phyloP scores from a whole-genome alignment of 2,888 invertebrate species.

The Epistrophe eligans region DNA sequence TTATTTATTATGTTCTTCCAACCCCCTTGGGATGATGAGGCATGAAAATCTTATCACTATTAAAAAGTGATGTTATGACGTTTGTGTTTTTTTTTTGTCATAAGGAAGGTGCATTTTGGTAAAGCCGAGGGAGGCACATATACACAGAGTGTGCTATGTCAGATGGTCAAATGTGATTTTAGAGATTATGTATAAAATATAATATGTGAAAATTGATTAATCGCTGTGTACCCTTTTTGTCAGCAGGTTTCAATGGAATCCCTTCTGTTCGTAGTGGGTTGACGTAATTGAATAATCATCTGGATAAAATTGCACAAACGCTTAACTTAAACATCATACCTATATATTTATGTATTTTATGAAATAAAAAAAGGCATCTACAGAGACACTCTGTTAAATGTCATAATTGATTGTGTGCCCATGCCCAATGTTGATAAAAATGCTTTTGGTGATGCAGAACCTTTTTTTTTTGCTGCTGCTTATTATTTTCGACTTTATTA shows the following conservation, averaged over 20 bases:
- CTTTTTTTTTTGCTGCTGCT: constrained; percentile 58
- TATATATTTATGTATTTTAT: background rate
- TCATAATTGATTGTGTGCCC: constrained; percentile 73
- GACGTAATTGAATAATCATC: constrained; percentile 75
- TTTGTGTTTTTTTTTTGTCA: constrained; percentile 31
- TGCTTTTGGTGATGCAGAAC: constrained; percentile 44
- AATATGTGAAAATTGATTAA: constrained; percentile 69
- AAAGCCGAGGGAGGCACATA: background rate
- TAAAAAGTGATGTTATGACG: constrained; percentile 76
- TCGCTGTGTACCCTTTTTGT: constrained; percentile 55
- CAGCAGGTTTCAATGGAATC: constrained; percentile 17
- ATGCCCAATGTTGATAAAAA: constrained; percentile 3
- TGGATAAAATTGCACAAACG: constrained; percentile 68
- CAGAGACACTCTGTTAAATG: constrained; percentile 49
- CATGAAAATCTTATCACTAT: constrained; percentile 65
- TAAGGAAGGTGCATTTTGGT: constrained; percentile 40
- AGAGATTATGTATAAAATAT: constrained; percentile 58
- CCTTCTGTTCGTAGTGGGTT: constrained; percentile 66
- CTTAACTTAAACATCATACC: constrained; percentile 55
- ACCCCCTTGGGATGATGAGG: constrained; percentile 61
- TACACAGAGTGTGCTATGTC: constrained; percentile 35
- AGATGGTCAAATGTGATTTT: constrained; percentile 72
- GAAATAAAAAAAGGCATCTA: background rate
- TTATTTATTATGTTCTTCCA: constrained; percentile 68
- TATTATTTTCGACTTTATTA: constrained; percentile 71